phyloP scores from a whole-genome alignment of 2,113 vertebrate species.

The Onychostruthus taczanowskii region DNA sequence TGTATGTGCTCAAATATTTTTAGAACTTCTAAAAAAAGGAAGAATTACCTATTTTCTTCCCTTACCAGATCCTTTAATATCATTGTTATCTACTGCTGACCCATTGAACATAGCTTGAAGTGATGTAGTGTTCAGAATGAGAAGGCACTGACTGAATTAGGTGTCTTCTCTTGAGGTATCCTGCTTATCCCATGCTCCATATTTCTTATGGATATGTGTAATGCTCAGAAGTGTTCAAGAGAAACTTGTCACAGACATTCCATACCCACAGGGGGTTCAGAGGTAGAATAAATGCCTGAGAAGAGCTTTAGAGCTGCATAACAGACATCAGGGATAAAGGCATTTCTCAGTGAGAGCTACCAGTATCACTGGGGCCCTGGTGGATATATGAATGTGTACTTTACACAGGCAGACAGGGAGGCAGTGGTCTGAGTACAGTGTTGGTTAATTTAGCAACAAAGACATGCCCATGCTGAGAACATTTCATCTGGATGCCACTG shows the following conservation, averaged over 20 bases:
- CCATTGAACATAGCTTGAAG: not conserved
- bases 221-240: not conserved
- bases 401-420: not conserved
- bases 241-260: not conserved
- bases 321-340: not conserved
- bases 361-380: too few relatives aligned
- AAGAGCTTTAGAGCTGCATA: not conserved
- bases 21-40: not conserved
- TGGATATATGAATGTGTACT: not conserved
- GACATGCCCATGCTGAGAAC: not conserved
- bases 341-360: not conserved
- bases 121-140: not conserved
- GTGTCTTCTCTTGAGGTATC: not conserved
- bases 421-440: not conserved
- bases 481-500: not conserved
- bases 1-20: slow-evolving; percentile 65
- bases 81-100: not conserved
- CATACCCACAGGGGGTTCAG: not conserved
- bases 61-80: not conserved
- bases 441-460: not conserved
- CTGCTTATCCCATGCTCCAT: rapidly evolving
- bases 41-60: not conserved
- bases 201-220: not conserved
- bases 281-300: not conserved
- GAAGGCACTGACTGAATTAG: not conserved